Conservation (phyloP, 2,797 vertebrate species). For the Cossypha polioptera region DNA sequence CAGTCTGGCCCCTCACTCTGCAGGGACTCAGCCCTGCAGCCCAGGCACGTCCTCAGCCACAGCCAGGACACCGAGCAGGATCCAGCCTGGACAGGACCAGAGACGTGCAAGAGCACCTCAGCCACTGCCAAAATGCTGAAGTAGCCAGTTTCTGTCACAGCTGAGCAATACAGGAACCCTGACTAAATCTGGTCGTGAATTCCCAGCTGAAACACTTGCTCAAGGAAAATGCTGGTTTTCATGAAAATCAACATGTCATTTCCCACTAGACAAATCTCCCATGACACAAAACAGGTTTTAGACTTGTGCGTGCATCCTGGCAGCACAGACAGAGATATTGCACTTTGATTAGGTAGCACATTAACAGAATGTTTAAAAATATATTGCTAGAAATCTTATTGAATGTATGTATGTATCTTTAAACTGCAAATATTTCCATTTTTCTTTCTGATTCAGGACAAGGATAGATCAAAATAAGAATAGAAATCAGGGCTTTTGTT, state of each 20-base stretch:
- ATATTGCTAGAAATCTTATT: background rate
- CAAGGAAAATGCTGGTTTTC: background rate
- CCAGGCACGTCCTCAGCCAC: background rate
- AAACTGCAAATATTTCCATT: background rate
- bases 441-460: background rate
- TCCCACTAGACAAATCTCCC: background rate
- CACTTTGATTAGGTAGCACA: background rate
- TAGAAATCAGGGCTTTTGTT: background rate
- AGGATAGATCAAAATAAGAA: background rate
- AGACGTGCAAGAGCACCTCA: background rate
- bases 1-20: fast-evolving
- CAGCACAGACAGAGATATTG: background rate
- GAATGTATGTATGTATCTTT: background rate
- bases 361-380: background rate
- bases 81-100: background rate
- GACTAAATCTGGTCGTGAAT: background rate
- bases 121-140: background rate
- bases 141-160: background rate
- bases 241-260: background rate
- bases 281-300: background rate
- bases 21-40: background rate
- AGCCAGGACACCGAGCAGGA: background rate
- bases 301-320: background rate
- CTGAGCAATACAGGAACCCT: background rate
- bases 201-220: background rate